phyloP scores from a whole-genome alignment of 2,113 vertebrate genomes.

The Misgurnus anguillicaudatus region DNA sequence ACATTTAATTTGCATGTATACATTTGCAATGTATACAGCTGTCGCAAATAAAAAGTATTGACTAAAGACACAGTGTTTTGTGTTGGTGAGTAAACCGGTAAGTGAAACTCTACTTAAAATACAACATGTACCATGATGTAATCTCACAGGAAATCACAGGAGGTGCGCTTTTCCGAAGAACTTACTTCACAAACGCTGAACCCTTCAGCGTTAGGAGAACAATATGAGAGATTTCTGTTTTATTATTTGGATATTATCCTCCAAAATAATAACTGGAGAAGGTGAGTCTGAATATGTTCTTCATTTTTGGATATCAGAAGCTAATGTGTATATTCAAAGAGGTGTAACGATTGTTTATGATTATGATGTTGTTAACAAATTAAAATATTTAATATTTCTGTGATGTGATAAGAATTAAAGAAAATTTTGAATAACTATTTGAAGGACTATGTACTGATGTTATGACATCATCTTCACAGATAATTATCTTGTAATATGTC shows the following conservation, averaged over 20 bases:
- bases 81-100: not conserved
- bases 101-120: no score
- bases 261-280: not conserved
- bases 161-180: no score
- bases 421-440: not conserved
- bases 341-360: no score
- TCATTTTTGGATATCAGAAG: not conserved
- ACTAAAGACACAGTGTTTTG: no score
- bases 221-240: constrained; percentile 17
- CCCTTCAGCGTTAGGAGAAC: not conserved
- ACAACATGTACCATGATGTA: not conserved
- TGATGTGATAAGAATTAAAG: no score
- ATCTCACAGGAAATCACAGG: constrained; percentile 12
- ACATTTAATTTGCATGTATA: no score
- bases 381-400: no score
- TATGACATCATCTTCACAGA: not conserved
- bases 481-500: no score
- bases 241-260: not conserved
- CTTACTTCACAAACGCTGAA: no score
- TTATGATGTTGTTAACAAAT: no score
- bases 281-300: constrained; percentile 17
- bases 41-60: no score
- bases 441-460: not conserved
- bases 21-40: not conserved
- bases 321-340: not conserved